phyloP scores from a whole-genome alignment of 2,797 vertebrate genomes.

The Micropoecilia bifurca region DNA sequence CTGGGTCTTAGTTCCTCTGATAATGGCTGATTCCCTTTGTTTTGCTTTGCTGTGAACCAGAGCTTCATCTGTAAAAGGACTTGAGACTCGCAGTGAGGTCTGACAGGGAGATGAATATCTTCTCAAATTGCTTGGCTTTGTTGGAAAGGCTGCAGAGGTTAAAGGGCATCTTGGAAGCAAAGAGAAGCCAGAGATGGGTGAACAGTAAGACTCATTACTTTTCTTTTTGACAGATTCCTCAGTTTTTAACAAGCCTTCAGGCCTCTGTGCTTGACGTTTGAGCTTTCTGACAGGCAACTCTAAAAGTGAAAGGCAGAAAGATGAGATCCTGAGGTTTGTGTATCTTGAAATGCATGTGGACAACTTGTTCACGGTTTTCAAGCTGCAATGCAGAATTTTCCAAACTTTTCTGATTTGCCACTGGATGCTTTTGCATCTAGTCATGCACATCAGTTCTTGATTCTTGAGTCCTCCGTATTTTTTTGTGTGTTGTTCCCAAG shows the following conservation, averaged over 20 bases:
- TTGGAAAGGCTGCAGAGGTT: slow-evolving; percentile 27
- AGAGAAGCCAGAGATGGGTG: slow-evolving; percentile 37
- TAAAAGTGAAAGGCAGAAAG: neutral
- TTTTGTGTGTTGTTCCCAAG: neutral
- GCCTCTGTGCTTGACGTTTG: slow-evolving; percentile 1
- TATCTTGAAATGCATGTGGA: neutral
- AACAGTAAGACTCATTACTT: slow-evolving; percentile 30
- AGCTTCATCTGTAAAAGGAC: neutral
- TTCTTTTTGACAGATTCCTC: slow-evolving; percentile 13
- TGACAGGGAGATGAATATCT: neutral
- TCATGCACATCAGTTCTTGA: neutral
- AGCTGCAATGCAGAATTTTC: neutral
- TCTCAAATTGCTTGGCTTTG: slow-evolving; percentile 22
- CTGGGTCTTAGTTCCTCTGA: neutral
- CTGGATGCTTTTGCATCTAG: neutral
- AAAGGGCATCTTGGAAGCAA: slow-evolving; percentile 47
- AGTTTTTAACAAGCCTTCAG: slow-evolving; percentile 19
- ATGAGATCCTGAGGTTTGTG: neutral
- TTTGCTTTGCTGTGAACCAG: neutral
- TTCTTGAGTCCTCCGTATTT: neutral
- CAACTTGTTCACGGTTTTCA: neutral
- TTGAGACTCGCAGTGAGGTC: neutral
- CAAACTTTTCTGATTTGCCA: neutral
- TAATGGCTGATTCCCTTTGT: neutral
- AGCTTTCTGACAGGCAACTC: neutral